Conservation (phyloP, 92 coral and sea anemone genomes). For the Bergia sp. region DNA sequence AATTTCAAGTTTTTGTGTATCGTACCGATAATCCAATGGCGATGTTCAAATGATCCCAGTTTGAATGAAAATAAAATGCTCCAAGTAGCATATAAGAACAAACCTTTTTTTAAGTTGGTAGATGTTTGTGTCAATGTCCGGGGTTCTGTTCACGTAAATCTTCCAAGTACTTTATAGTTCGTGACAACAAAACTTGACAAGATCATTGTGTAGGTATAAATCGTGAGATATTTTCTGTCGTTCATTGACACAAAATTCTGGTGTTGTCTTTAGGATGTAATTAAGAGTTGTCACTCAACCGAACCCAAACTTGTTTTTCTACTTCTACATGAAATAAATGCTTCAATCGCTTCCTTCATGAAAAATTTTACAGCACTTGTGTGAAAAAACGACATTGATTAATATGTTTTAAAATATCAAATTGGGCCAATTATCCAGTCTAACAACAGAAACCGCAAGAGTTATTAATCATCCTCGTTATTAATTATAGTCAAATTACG, state of each 20-base stretch:
- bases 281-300: conserved; percentile 7
- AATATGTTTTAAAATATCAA: conserved; percentile 15
- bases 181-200: too few relatives aligned
- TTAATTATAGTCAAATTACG: background rate
- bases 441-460: background rate
- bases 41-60: too few relatives aligned
- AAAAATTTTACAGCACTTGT: background rate
- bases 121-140: too few relatives aligned
- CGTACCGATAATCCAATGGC: too few relatives aligned
- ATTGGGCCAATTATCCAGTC: background rate
- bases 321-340: background rate
- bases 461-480: background rate
- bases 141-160: too few relatives aligned
- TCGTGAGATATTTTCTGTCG: background rate
- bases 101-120: too few relatives aligned
- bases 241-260: too few relatives aligned
- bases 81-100: too few relatives aligned
- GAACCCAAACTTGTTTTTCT: background rate
- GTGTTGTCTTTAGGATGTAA: background rate
- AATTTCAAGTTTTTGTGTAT: too few relatives aligned
- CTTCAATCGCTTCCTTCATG: conserved; percentile 13
- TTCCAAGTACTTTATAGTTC: too few relatives aligned
- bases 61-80: too few relatives aligned
- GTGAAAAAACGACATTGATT: conserved; percentile 13
- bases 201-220: background rate